phyloP scores from a whole-genome alignment of 2,113 vertebrate genomes.

The Lutjanus erythropterus region DNA sequence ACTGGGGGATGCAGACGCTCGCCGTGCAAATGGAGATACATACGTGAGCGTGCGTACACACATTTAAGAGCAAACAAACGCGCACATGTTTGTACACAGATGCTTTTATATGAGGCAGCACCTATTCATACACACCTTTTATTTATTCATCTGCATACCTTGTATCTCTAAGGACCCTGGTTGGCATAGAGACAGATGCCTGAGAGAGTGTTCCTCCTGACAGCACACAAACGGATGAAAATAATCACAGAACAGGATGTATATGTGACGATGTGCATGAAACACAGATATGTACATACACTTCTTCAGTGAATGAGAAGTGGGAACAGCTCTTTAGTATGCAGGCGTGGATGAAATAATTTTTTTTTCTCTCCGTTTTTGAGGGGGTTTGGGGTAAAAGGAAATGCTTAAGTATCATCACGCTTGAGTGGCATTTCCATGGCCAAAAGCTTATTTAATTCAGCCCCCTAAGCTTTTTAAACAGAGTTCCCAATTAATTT shows the following conservation, averaged over 20 bases:
- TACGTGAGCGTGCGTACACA: background rate
- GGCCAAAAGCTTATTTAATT: constrained; percentile 66
- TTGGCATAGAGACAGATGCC: constrained; percentile 45
- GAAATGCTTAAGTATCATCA: constrained; percentile 35
- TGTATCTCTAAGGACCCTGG: background rate
- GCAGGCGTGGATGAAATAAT: background rate
- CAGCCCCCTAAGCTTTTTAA: constrained; percentile 56
- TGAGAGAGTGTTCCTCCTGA: constrained; percentile 2
- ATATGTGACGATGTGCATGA: background rate
- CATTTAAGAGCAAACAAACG: background rate
- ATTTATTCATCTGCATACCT: constrained; percentile 30
- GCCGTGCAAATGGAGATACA: constrained; percentile 13
- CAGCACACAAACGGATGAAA: constrained; percentile 17
- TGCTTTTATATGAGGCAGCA: background rate
- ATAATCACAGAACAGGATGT: background rate
- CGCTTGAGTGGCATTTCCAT: constrained; percentile 27
- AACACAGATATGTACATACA: background rate
- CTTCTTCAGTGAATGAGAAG: no score
- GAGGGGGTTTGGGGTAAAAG: background rate
- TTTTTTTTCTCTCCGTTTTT: background rate
- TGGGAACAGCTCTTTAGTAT: constrained; percentile 17
- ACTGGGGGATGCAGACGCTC: constrained; percentile 19
- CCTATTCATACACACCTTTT: constrained; percentile 10
- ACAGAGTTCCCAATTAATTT: constrained; percentile 67
- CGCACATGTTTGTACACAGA: background rate